Base-by-base conservation (phyloP, 2,888 invertebrate species). In the Parnassius smintheus region DNA sequence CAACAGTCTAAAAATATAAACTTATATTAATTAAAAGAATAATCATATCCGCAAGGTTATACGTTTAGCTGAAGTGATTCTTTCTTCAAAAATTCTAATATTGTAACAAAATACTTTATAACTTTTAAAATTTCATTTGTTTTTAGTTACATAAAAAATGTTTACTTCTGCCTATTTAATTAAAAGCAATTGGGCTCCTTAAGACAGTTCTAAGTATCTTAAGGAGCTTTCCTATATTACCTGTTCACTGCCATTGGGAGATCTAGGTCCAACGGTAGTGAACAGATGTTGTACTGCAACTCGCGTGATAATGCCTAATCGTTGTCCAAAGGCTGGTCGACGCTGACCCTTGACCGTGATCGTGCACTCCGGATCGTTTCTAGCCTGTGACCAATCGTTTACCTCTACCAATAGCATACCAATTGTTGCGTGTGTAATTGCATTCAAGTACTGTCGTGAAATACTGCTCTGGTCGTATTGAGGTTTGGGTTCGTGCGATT, bases 371-470 rank as follows among this genome's bases (percentile, higher is more conserved):
- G 66, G 74, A 73, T 77, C 77, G 80, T 77, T 86, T 80, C 81
- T 84, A 81, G 77, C 76, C 83, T 84, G 83, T 86, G 81, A 80
- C 78, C 79, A 75, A 79, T 77, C 79, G 75, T 75, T 82, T 77
- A 84, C 82, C 80, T 82, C 83, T 83, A 85, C 86, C 77, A 82
- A 81, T 82, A 78, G 78, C 82, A 82, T 83, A 84, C 86, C 77
- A 81, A 81, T 82, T 78, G 80, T 80, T 82, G 75, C 78, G 77
- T 78, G 77, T 77, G 75, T 81, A 80, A 82, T 82, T 83, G 79
- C 66, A 65, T 65, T 65, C 70, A 73, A 68, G 67, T 65, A 69
- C 75, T 79, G 77, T 74, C 81, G 75, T 80, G 80, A 79, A 59
- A 59, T 58, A 49, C 58, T 42, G 53, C 42, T 53, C 35, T 49